Evolutionary conservation across 2,888 invertebrate genomes (phyloP).

Genomic region (Coenonympha arcania): DNA sequence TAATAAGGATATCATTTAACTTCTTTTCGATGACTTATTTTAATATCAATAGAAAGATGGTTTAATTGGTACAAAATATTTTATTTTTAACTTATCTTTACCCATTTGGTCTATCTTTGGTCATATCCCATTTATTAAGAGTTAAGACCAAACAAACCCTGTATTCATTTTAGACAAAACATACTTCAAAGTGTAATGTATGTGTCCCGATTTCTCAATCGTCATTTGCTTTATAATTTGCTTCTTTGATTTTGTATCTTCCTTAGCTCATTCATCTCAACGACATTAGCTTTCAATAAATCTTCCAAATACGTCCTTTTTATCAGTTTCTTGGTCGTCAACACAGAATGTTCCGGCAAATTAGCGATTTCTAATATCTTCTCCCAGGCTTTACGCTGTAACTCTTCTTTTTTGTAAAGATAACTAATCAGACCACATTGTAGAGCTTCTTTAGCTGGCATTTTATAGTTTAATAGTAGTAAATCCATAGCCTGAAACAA

Average conservation of each 20-base stretch:
- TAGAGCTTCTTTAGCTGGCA: conserved; percentile 85
- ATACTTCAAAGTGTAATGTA: too few species aligned
- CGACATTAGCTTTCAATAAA: conserved; percentile 78
- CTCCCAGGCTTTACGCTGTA: conserved; percentile 76
- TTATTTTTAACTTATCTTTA: too few species aligned
- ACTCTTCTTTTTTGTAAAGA: conserved; percentile 78
- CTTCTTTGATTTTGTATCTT: conserved; percentile 49
- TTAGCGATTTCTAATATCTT: conserved; percentile 71
- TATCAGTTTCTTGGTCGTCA: conserved; percentile 80
- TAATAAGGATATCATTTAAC: too few species aligned
- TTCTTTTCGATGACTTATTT: too few species aligned
- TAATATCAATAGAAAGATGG: too few species aligned
- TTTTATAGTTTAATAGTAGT: conserved; percentile 81
- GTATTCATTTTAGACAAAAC: too few species aligned
- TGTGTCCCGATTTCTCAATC: too few species aligned
- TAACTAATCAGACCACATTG: conserved; percentile 84
- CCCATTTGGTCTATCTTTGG: too few species aligned
- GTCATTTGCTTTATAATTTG: conserved; percentile 32
- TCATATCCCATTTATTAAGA: too few species aligned
- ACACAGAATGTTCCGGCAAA: conserved; percentile 74
- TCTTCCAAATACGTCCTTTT: conserved; percentile 73
- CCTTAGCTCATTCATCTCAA: conserved; percentile 80
- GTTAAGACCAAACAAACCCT: too few species aligned
- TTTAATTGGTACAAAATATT: too few species aligned
- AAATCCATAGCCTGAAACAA: conserved; percentile 72